A percentile compares a stretch with the other conserved stretches of the same genome.
phyloP scores from a whole-genome alignment of 1,140 invertebrate species.

The Cyclargus thomasi region DNA sequence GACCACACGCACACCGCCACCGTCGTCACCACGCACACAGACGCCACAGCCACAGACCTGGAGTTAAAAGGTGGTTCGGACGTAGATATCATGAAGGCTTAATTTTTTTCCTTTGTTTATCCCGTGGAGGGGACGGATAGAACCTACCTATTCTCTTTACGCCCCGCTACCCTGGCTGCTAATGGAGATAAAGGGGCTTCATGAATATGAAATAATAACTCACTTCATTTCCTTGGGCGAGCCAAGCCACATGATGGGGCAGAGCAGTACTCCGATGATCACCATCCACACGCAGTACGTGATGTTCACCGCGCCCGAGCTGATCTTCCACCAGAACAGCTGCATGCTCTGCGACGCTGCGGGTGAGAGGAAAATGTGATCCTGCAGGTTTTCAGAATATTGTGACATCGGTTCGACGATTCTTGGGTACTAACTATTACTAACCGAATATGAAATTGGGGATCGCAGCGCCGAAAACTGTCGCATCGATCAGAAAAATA shows the following conservation, averaged over 20 bases:
- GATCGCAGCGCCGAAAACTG: slow-evolving; percentile 84
- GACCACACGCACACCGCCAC: slow-evolving; percentile 77
- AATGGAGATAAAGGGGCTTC: too few relatives aligned
- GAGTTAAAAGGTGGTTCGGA: too few relatives aligned
- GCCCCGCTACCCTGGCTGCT: too few relatives aligned
- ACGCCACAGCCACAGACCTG: slow-evolving; percentile 77
- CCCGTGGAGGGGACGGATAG: too few relatives aligned
- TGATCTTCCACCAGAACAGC: slow-evolving; percentile 81
- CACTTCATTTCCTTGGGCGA: slow-evolving; percentile 90
- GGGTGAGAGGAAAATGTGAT: background rate
- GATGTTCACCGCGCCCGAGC: slow-evolving; percentile 76
- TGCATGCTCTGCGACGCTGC: slow-evolving; percentile 85
- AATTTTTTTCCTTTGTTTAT: too few relatives aligned
- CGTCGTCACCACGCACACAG: slow-evolving; percentile 75
- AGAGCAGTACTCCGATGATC: slow-evolving; percentile 80
- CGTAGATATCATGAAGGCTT: too few relatives aligned
- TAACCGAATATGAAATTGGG: slow-evolving; percentile 86
- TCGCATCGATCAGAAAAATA: slow-evolving; percentile 81
- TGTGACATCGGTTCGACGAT: too few relatives aligned
- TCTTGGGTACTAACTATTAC: slow-evolving; percentile 25
- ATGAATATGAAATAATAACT: slow-evolving; percentile 32
- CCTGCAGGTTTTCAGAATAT: too few relatives aligned
- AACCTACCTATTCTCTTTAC: too few relatives aligned
- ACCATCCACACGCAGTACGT: slow-evolving; percentile 87
- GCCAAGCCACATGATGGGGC: slow-evolving; percentile 87